Evolutionary conservation across 1,140 invertebrate genomes (phyloP), one percentile per base, ranked within the genome.

Genomic region (Zaprionus lachaisei): DNA sequence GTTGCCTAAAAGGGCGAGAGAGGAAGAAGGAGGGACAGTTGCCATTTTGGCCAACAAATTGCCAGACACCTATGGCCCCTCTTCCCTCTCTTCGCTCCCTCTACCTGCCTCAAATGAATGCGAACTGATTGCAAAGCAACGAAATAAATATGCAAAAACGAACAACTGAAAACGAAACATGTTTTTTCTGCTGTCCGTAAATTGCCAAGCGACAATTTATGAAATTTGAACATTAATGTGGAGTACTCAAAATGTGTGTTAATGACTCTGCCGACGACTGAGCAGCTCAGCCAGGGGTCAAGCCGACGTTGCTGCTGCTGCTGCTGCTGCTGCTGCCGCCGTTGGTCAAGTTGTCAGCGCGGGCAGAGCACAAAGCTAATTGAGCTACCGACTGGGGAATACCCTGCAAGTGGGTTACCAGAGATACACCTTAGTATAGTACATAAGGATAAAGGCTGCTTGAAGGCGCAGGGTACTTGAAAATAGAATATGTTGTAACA

Each of bases 221-320:
- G 74, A 67, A 72, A 72, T 72, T 65, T 41, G 44, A 24, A 62
- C 69, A 67, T 72, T 72, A 72, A 73, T 61, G 56, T 64, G 26
- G 51, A 72, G 73, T 62, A 77, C 69, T 47, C 47, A 14, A 71
- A 80, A 87, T 87, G 77, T 87, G 77, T 86, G 84, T 87, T 86
- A 86, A 86, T 86, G 54, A 58, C 84, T 67, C 55, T 70, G 74
- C 11, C 7, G 47, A 24, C 47, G 20, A 34, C 31, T 34, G 31
- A 24, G 41, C 44, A 31, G 49, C 56, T 63, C 68, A 58, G 20
- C 60, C 31, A 41, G 56, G 72, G 67, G 72, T 75, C 72, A 75
- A 64, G 7, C 38, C 20, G 31, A 41, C 37, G 56, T 20, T 62
- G 44, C 26, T 54, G 55, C 17, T 31, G 60, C 41, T 38, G 54